These are phyloP conservation scores for Gopherus flavomarginatus DNA, from an alignment of 2,113 vertebrate genomes.

Conservation along the genomic window DNA sequence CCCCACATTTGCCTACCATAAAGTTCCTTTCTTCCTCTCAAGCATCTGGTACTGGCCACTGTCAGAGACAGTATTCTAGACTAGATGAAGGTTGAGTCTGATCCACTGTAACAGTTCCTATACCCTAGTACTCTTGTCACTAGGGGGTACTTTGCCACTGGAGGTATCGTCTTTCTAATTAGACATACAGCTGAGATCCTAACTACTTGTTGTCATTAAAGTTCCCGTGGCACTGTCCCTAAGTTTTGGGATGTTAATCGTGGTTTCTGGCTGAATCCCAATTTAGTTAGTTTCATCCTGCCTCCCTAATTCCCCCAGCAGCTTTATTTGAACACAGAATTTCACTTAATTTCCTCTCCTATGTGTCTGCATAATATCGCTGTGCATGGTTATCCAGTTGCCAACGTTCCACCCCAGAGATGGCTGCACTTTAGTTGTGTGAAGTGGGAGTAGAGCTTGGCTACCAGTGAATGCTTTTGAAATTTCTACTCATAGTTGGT, in stretches of 20 bases:
- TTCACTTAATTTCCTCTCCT: background rate
- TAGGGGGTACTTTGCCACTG: background rate
- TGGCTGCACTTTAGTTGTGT: background rate
- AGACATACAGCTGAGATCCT: conserved; percentile 1
- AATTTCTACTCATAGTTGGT: background rate
- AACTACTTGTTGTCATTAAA: background rate
- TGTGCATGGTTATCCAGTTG: conserved; percentile 18
- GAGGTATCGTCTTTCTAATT: conserved; percentile 11
- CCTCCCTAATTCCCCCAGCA: conserved; percentile 27
- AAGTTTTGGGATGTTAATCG: background rate
- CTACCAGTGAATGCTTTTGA: background rate
- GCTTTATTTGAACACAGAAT: background rate
- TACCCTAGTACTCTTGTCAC: background rate
- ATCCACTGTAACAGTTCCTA: background rate
- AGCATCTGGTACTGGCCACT: background rate
- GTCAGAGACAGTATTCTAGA: background rate
- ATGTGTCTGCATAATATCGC: background rate
- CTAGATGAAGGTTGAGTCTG: accelerated
- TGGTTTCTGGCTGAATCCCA: conserved; percentile 1
- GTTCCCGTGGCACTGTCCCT: background rate
- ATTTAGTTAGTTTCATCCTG: conserved; percentile 23
- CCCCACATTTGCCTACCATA: background rate
- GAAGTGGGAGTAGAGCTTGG: conserved; percentile 8
- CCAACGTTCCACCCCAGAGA: background rate
- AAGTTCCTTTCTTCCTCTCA: background rate